Conservation (phyloP, 2,888 invertebrate genomes). For the Diachrysia chrysitis region DNA sequence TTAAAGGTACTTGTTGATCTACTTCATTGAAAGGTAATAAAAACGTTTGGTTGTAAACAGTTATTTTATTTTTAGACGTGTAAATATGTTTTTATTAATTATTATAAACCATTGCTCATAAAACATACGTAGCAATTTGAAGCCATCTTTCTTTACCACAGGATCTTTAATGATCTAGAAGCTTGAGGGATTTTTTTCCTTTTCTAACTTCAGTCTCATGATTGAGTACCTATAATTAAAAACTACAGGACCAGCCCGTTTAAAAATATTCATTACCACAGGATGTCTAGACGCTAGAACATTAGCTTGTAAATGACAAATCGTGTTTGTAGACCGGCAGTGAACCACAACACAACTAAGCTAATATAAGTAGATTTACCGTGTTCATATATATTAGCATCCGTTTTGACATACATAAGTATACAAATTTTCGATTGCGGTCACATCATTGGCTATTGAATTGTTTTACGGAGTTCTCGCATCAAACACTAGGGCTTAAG, state of each 20-base stretch:
- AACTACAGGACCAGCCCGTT: not conserved
- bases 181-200: not conserved
- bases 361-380: too few species aligned
- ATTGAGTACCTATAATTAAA: constrained; percentile 5
- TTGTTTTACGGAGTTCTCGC: constrained; percentile 40
- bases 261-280: constrained; percentile 4
- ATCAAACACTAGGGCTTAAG: constrained; percentile 62
- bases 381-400: not conserved
- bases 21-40: not conserved
- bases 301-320: constrained; percentile 21
- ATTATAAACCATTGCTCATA: not conserved
- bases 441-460: constrained; percentile 1
- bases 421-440: constrained; percentile 1
- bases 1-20: not conserved
- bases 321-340: constrained; percentile 2
- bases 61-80: too few species aligned
- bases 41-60: not conserved
- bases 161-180: not conserved
- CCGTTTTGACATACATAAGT: constrained; percentile 1
- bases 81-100: not conserved
- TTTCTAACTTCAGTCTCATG: not conserved
- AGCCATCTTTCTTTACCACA: not conserved
- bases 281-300: constrained; percentile 6
- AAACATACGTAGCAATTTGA: not conserved
- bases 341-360: not conserved